Conservation (phyloP, 2,888 invertebrate species). For the Tetragonisca angustula region DNA sequence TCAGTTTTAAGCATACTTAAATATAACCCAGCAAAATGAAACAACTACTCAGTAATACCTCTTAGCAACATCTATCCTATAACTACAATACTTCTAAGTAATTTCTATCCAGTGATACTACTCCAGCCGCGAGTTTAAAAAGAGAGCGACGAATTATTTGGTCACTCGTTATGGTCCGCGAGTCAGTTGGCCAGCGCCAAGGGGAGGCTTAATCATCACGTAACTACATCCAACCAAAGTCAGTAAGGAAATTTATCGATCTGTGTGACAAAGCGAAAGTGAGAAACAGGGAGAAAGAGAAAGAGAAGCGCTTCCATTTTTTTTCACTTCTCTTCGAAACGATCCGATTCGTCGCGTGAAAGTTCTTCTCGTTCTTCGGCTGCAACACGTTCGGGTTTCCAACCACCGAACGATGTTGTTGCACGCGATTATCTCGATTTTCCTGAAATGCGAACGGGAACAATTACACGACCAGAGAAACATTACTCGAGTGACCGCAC, state of each 20-base stretch:
- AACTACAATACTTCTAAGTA: no score
- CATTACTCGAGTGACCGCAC: constrained; percentile 51
- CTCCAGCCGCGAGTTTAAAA: no score
- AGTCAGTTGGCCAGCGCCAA: no score
- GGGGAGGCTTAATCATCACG: not conserved
- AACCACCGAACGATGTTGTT: constrained; percentile 19
- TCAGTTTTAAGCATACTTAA: no score
- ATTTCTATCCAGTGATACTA: no score
- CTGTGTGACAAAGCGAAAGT: not conserved
- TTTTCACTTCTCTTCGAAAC: not conserved
- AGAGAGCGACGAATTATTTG: no score
- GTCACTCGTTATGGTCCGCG: no score
- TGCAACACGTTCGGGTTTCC: not conserved
- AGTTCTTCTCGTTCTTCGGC: constrained; percentile 26
- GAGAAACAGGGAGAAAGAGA: not conserved
- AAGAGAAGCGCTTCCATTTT: not conserved
- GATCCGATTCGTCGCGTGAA: not conserved
- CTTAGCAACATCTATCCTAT: no score
- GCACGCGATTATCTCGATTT: constrained; percentile 53
- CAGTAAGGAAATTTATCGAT: constrained; percentile 20
- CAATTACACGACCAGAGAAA: constrained; percentile 45
- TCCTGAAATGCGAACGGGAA: constrained; percentile 43
- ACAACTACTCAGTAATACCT: no score
- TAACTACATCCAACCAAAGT: constrained; percentile 22
- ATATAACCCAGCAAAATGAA: no score